Base-by-base conservation (phyloP, 2,888 invertebrate genomes). In the Omphaloscelis lunosa region DNA sequence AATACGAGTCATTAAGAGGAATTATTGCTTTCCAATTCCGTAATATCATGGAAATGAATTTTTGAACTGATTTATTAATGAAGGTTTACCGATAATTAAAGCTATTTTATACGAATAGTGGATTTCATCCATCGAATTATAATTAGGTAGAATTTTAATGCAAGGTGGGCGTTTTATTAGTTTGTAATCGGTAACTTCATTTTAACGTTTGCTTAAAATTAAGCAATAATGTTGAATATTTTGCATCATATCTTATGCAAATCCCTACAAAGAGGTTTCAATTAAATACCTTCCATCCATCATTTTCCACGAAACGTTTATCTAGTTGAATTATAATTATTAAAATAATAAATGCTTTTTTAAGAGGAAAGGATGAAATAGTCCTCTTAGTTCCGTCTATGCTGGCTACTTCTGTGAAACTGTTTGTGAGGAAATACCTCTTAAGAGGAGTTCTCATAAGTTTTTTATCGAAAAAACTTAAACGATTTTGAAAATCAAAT, bases 1-100 rank as follows among this genome's bases (percentile, higher is more conserved):
- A 53, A 41, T 56, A 48, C 9, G 29, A 27, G 41, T 51, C n/a
- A 41, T 67, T 53, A n/a, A 51, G 23, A 65, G 15, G 17, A 2
- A 34, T 65, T n/a, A 34, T 65, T n/a, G 39, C 59, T 82, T 76
- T 76, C 70, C 59, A 65, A 48, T 56, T 29, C 29, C 27, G 20
- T 58, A 27, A 27, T 20, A 7, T 62, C 58, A 39, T n/a, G 41
- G 20, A 59, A 59, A 59, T 66, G 3, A 15, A 58, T 66, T n/a
- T 61, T 61, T 61, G 23, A 11, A n/a, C 27, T 61, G 51, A 51
- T 41, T 41, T 68, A 56, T 23, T 27, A 41, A 74, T 68, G 3
- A 20, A 11, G 41, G n/a, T 20, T 71, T 79, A 34, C n/a, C 7
- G 20, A 51, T 45, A 45, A 23, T 62, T 39, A 62, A 41, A 48